These are phyloP conservation scores for Carposina sasakii DNA, from an alignment of 1,140 invertebrate species.

Conservation along the genomic window DNA sequence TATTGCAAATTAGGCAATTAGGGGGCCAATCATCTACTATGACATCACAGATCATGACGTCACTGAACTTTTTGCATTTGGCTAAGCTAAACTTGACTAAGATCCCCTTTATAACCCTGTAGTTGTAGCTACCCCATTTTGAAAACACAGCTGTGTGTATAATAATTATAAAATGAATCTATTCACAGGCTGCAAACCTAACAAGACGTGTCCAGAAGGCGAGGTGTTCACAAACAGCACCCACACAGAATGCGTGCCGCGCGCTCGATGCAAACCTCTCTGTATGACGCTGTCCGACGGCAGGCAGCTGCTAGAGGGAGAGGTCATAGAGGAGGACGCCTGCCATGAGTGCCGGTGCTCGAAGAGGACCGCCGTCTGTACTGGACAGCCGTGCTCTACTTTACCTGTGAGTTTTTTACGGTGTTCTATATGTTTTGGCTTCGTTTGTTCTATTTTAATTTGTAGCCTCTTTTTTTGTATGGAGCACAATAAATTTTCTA, in stretches of 20 bases:
- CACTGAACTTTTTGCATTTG: too few relatives aligned
- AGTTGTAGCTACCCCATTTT: too few relatives aligned
- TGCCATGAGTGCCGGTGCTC: slow-evolving; percentile 87
- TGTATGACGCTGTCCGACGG: slow-evolving; percentile 79
- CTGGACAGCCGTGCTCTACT: slow-evolving; percentile 77
- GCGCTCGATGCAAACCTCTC: slow-evolving; percentile 78
- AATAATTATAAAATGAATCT: too few relatives aligned
- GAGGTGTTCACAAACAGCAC: slow-evolving; percentile 81
- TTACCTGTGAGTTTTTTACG: slow-evolving; percentile 27
- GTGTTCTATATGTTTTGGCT: background rate
- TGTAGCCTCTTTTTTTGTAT: too few relatives aligned
- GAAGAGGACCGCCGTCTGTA: slow-evolving; percentile 78
- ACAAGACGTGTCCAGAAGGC: slow-evolving; percentile 81
- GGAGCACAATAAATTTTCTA: too few relatives aligned
- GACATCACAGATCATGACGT: too few relatives aligned
- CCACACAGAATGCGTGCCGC: slow-evolving; percentile 81
- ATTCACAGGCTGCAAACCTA: slow-evolving; percentile 76
- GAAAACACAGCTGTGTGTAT: too few relatives aligned
- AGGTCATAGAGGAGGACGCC: slow-evolving; percentile 80
- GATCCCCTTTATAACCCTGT: too few relatives aligned
- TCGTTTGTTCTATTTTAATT: background rate
- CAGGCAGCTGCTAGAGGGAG: slow-evolving; percentile 82
- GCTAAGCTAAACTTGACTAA: too few relatives aligned
- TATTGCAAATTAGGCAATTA: too few relatives aligned
- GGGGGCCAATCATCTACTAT: too few relatives aligned